These are phyloP conservation scores for Drosophila pallidifrons DNA, from an alignment of 1,140 invertebrate genomes.

Conservation along the genomic window DNA sequence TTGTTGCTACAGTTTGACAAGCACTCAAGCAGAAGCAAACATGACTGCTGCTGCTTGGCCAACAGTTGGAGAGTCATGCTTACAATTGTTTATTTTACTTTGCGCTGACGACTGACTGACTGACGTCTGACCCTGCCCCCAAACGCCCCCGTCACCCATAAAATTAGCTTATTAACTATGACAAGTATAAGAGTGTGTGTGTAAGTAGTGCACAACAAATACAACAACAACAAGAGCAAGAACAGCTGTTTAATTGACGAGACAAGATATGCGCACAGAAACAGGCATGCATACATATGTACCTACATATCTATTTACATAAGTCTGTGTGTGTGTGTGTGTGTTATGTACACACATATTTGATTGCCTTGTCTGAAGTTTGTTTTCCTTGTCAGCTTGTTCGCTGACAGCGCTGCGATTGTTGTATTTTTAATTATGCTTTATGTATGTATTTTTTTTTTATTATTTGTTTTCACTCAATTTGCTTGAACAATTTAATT, in stretches of 20 bases:
- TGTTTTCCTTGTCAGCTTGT: slow-evolving; percentile 40
- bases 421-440: slow-evolving; percentile 67
- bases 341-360: not conserved
- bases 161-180: slow-evolving; percentile 25
- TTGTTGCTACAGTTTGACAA: slow-evolving; percentile 26
- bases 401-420: slow-evolving; percentile 26
- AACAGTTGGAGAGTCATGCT: slow-evolving; percentile 34
- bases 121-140: slow-evolving; percentile 38
- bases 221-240: slow-evolving; percentile 16
- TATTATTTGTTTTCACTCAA: slow-evolving; percentile 73
- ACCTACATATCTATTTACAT: not conserved
- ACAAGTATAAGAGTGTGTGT: not conserved
- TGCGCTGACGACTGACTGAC: slow-evolving; percentile 5
- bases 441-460: slow-evolving; percentile 35
- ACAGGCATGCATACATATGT: not conserved
- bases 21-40: not conserved
- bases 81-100: slow-evolving; percentile 27
- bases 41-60: not conserved
- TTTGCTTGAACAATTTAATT: slow-evolving; percentile 72
- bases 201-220: not conserved
- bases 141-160: slow-evolving; percentile 2
- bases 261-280: slow-evolving; percentile 9
- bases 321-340: not conserved
- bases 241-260: slow-evolving; percentile 62
- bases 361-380: slow-evolving; percentile 36